Base-by-base conservation (phyloP, 2,113 vertebrate genomes). In the Ivindomyrus marchei region DNA sequence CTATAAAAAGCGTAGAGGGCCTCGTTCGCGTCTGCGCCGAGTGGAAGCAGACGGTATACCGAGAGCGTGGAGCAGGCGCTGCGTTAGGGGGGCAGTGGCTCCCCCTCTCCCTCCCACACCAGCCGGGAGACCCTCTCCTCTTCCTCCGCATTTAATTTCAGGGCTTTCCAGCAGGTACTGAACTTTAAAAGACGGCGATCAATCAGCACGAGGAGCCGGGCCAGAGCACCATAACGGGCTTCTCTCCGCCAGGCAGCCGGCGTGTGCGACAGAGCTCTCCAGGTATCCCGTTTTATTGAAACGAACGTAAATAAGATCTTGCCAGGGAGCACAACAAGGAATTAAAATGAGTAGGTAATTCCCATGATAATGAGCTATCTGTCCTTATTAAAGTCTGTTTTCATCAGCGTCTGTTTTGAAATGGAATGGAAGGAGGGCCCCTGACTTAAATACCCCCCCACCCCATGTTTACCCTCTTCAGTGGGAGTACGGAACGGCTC, bases 91-190 rank as follows among this genome's bases (percentile, higher is more conserved):
- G 87, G n/a, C 19, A 39, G n/a, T 0, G 39, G 80, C 36, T 21
- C 39, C 52, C n/a, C 24, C 66, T n/a, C 27, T 47, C 21, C 27
- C 74, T 53, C 8, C 19, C 62, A 39, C 66, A 50, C 27, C 24
- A 27, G 84, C 66, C 47, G 31, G 27, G n/a, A 10, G 47, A 50
- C 45, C 89, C 36, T 36, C 80, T 80, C 80, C 52, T 58, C 58
- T 87, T 47, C 66, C 52, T 88, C 86, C 52, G 83, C 39, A 39
- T 89, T 91, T 91, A 77, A 91, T 89, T 91, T 91, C 90, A 88
- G 56, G 24, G 66, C 90, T 87, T 89, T 89, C 85, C 85, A 83
- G 85, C 58, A 89, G 88, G 53, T 87, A 89, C 49, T 87, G 84
- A 91, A 84, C 36, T 66, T 66, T 66, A 56, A 84, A 91, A 89